Base-by-base conservation (phyloP, 2,113 vertebrate genomes). In the Hemicordylus capensis region DNA sequence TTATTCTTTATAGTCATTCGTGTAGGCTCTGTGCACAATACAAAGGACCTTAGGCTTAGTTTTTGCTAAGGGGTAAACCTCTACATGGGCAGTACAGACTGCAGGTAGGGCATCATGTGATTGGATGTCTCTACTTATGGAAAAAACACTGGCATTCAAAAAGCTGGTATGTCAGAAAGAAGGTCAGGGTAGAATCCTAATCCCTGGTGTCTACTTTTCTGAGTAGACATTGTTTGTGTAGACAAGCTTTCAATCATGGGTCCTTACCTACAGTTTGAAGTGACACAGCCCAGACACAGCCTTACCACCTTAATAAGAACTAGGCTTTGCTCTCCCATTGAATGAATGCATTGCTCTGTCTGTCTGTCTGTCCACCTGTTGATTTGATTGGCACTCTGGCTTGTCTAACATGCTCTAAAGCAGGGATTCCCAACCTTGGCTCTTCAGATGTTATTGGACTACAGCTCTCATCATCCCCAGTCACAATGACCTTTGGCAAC, bases 1-100 rank as follows among this genome's bases (percentile, higher is more conserved):
- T 42, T 28, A 66, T 83, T 88, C 20, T 26, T 84, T 64, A 61
- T 77, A 31, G 37, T 76, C 58, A 76, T 90, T 51, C 84, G 54
- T 20, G 54, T 0, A 88, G 70, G 64, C 81, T 76, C 4, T 37
- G n/a, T 46, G 19, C 46, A 74, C 42, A 61, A 63, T 61, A 39
- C 22, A 63, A 75, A 83, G 22, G 34, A 22, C 39, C 34, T 69
- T 26, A 28, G 20, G 22, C 7, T 63, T 79, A 15, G 58, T 37
- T 81, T 46, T 56, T 37, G 39, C 24, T 59, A 8, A 37, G 15
- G 19, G 72, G 4, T 59, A n/a, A 54, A 59, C 8, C 28, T 70
- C 4, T 28, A 1, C 22, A 24, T 77, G 63, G 9, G 56, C 6
- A 28, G 22, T 56, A 67, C 4, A 7, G 12, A 80, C 19, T 15